A percentile compares a stretch with the other conserved stretches of the same genome.
These are phyloP conservation scores for Limnothrissa miodon DNA, from an alignment of 2,113 vertebrate species.

Conservation along the genomic window DNA sequence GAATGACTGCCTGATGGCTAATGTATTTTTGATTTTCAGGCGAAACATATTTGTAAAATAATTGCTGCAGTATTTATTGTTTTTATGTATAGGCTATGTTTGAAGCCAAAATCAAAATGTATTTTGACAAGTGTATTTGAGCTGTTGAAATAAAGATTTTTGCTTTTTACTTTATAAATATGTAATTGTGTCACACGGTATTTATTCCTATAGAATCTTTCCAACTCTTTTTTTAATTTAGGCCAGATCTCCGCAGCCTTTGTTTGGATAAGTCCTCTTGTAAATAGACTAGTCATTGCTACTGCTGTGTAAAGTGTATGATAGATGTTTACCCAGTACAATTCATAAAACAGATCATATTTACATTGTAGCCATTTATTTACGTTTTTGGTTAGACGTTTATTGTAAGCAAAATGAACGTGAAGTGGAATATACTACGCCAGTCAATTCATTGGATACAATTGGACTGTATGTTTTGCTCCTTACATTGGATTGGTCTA, in stretches of 20 bases:
- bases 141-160: background rate
- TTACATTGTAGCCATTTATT: background rate
- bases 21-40: background rate
- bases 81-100: background rate
- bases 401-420: background rate
- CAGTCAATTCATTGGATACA: background rate
- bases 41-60: conserved; percentile 3
- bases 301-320: background rate
- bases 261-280: background rate
- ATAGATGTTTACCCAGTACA: background rate
- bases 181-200: background rate
- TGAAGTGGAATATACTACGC: background rate
- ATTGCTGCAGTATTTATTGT: conserved; percentile 12
- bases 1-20: background rate
- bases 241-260: background rate
- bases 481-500: background rate
- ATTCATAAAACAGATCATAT: background rate
- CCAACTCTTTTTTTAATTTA: too few species aligned
- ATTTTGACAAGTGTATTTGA: background rate
- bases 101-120: conserved; percentile 4
- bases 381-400: background rate
- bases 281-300: background rate
- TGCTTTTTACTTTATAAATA: background rate
- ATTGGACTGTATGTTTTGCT: background rate
- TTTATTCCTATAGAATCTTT: too few species aligned